Conservation (phyloP, 2,888 invertebrate genomes). For the Andrena fulva region DNA sequence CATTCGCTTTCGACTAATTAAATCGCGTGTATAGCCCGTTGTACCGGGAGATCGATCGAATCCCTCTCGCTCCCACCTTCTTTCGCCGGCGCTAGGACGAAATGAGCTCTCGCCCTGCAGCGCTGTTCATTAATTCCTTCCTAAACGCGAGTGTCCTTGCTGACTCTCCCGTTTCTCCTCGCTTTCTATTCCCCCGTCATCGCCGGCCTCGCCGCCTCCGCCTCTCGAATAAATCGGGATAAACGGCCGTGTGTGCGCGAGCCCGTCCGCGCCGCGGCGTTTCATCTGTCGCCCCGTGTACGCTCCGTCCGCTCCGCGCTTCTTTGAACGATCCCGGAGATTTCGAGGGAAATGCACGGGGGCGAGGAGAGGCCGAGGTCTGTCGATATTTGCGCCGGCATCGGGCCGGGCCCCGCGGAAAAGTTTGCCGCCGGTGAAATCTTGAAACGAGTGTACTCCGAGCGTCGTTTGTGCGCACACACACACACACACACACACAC, state of each 20-base stretch:
- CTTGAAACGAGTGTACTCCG: slow-evolving; percentile 52
- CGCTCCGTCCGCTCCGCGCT: slow-evolving; percentile 1
- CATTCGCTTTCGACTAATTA: slow-evolving; percentile 64
- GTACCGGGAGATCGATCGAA: slow-evolving; percentile 58
- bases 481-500: neutral
- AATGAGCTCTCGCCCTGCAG: slow-evolving; percentile 54
- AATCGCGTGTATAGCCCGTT: slow-evolving; percentile 53
- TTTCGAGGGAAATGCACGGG: slow-evolving; percentile 24
- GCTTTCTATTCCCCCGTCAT: neutral
- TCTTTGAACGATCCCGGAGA: slow-evolving; percentile 44
- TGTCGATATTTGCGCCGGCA: slow-evolving; percentile 44
- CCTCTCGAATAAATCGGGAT: slow-evolving; percentile 43
- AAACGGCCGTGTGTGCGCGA: slow-evolving; percentile 28
- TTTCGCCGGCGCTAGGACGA: slow-evolving; percentile 36
- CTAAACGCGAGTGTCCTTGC: slow-evolving; percentile 41
- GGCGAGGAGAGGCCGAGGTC: slow-evolving; percentile 4
- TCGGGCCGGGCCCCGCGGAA: slow-evolving; percentile 23
- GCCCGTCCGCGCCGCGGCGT: slow-evolving; percentile 21
- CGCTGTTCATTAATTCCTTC: slow-evolving; percentile 55
- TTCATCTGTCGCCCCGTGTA: slow-evolving; percentile 47
- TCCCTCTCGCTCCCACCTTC: neutral
- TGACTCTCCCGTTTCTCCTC: slow-evolving; percentile 6
- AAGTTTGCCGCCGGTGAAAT: slow-evolving; percentile 41
- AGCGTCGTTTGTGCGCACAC: slow-evolving; percentile 26
- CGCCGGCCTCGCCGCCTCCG: slow-evolving; percentile 7